Evolutionary conservation across 2,888 invertebrate species (phyloP), one percentile per base, ranked within the genome.

Genomic region (Acrobasis consociella): DNA sequence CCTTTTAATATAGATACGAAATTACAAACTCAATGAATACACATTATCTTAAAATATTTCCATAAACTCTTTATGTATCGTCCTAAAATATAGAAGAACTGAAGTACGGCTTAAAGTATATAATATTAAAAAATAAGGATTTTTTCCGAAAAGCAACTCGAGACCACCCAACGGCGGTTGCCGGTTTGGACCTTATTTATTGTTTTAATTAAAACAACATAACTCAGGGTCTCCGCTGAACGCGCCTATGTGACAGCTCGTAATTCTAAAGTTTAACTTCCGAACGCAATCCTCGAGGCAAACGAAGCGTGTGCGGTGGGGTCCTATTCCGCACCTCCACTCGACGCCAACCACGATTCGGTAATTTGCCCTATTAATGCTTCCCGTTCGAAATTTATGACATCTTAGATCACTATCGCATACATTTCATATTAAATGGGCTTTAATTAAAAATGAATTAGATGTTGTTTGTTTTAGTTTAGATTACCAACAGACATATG

Each of bases 201-300:
- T 86, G 87, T 86, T 83, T 88, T 90, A 91, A 91, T 91, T 91
- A 91, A 89, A 86, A 85, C 86, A 83, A 84, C 88, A 88, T 90
- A 91, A 89, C 81, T 86, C 85, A 81, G 75, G 77, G 72, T 69
- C 69, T 49, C 52, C 70, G 71, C 71, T 76, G 75, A 76, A 81
- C 82, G 84, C 80, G 81, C 78, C 80, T 81, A 73, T 78, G 76
- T 80, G 86, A 84, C 89, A 87, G 83, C 73, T 80, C 82, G 82
- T 87, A 80, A 83, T 75, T 87, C 82, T 84, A 76, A 78, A 73
- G 53, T 72, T 77, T 77, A 79, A 83, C 84, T 85, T 80, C 84
- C 76, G 83, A 80, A 80, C 69, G 69, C 72, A 70, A 72, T 73
- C 70, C 74, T 72, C 66, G 64, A 65, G 70, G 69, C 71, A 73